Base-by-base conservation (phyloP, 2,888 invertebrate species). In the Apamea epomidion region DNA sequence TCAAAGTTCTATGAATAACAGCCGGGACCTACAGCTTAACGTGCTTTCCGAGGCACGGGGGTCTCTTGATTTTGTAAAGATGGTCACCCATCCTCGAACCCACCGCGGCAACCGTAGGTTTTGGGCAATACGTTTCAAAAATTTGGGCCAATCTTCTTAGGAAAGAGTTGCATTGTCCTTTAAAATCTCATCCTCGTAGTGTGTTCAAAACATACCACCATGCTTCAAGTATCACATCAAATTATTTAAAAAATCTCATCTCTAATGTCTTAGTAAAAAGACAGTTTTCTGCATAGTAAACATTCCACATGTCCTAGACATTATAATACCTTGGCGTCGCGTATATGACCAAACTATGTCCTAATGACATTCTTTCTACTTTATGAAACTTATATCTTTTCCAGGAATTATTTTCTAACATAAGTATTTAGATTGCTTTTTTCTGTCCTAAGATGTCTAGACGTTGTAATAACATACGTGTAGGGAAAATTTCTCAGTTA, bases 281-380 rank as follows among this genome's bases (percentile, higher is more conserved):
- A 71, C 45, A 51, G 12, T 32, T 76, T 76, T 81, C 51, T 76
- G n/a, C 58, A 48, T 64, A 51, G 0, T 62, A 76, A 62, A 58
- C 58, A 73, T 81, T 81, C 45, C 25, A 69, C 12, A n/a, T 62
- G 3, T 29, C 29, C 25, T 25, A 60, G 32, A 54, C n/a, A 54
- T 18, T 42, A 16, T 32, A 69, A 78, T 71, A 71, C 32, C 73
- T 60, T 29, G 4, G 4, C 42, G 1, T 42, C 48, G 58, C 25
- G 2, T 64, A 25, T 42, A 78, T 45, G 18, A 78, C 62, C 21
- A 45, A 83, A 79, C 45, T 74, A 79, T 74, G 60, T 48, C 21
- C 37, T 71, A 45, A 74, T 79, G 32, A 79, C 62, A 83, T 79
- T 74, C 54, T 74, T 70, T 45, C 7, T 62, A 37, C 2, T n/a